Evolutionary conservation across 2,113 vertebrate genomes (phyloP), one percentile per base, ranked within the genome.

Genomic region (Garra rufa): DNA sequence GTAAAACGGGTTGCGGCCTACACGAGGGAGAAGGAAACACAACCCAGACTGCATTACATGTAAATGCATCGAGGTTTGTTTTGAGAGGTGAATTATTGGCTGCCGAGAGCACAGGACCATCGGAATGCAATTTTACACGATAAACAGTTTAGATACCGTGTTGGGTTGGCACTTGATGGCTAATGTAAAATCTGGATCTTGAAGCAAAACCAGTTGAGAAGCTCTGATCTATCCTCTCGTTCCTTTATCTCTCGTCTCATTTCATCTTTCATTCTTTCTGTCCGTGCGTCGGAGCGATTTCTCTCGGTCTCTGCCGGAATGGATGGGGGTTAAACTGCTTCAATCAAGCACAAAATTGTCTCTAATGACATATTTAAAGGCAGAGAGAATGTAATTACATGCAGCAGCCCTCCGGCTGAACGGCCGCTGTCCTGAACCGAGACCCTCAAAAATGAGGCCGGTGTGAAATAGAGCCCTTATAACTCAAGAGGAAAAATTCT

Each of bases 261-360:
- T 78, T 59, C 30, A 59, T 78, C 76, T 61, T 43, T 78, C 28
- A 78, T 14, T 59, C 34, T 41, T 41, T 61, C 50, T 24, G 50
- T 41, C 13, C 13, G 21, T 21, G 21, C 43, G 14, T 19, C 15
- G 9, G 3, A 50, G 15, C 13, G 15, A 50, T 78, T 17, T 28
- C 57, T 44, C 55, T 41, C 34, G n/a, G 30, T 63, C 55, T 63
- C 57, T 1, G 57, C 24, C 11, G 17, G 43, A 50, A 24, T 81
- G 63, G 73, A 7, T n/a, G 44, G 21, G 73, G 75, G 30, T 77
- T 52, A 77, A 83, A 83, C 71, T 21, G 41, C 38, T 75, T 46
- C 65, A 65, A 81, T 79, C 52, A 61, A 76, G 87, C 79, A 82
- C 63, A 81, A 83, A 85, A 87, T 38, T 65, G 77, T n/a, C n/a